These are phyloP conservation scores for Pseudococcus viburni DNA, from an alignment of 2,888 invertebrate species.

Conservation along the genomic window DNA sequence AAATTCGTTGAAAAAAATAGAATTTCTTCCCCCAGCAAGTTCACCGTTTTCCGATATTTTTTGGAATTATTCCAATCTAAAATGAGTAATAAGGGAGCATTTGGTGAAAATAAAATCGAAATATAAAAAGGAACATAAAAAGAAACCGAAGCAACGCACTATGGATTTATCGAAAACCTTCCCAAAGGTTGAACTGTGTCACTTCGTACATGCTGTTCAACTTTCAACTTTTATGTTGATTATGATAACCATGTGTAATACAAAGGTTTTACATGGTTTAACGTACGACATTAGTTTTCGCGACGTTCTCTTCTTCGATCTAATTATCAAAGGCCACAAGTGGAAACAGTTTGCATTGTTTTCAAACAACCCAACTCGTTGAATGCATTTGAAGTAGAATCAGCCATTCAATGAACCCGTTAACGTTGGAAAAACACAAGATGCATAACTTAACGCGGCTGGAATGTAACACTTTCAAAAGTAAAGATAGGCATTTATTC, in stretches of 20 bases:
- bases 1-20: background rate
- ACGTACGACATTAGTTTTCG: background rate
- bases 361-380: background rate
- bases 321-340: slow-evolving; percentile 18
- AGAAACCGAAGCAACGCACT: background rate
- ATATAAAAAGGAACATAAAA: slow-evolving; percentile 14
- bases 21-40: background rate
- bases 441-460: background rate
- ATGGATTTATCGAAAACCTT: slow-evolving; percentile 1
- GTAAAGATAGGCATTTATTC: background rate
- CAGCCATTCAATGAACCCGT: background rate
- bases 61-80: slow-evolving; percentile 9
- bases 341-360: slow-evolving; percentile 7
- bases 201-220: slow-evolving; percentile 6
- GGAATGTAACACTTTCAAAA: background rate
- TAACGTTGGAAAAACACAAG: background rate
- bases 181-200: background rate
- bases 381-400: background rate
- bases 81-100: slow-evolving; percentile 18
- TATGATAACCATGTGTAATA: slow-evolving; percentile 2
- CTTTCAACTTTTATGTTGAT: background rate
- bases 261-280: background rate
- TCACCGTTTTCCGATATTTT: background rate
- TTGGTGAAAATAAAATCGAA: slow-evolving; percentile 22
- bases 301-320: background rate